These are phyloP conservation scores for Tineola bisselliella DNA, from an alignment of 2,888 invertebrate species.

Conservation along the genomic window DNA sequence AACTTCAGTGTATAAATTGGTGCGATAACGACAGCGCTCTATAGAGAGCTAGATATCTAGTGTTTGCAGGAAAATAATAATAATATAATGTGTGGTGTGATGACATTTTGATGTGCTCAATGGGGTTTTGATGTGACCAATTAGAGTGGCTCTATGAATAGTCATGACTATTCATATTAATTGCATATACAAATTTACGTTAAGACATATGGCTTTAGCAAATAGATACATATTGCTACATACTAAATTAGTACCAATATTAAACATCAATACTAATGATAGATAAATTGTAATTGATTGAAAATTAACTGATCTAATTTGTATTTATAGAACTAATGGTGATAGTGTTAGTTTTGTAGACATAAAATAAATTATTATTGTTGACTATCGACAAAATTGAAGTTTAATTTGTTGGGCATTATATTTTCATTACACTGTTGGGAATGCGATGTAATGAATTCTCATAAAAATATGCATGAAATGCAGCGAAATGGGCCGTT, in stretches of 20 bases:
- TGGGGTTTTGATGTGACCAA: not conserved
- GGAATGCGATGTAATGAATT: not conserved
- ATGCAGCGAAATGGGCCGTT: slow-evolving; percentile 9
- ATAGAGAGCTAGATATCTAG: too few relatives aligned
- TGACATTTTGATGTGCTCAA: not conserved
- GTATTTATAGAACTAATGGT: too few relatives aligned
- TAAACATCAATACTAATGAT: not conserved
- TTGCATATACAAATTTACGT: not conserved
- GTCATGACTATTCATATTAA: slow-evolving; percentile 9
- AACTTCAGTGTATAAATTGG: too few relatives aligned
- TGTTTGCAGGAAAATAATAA: not conserved
- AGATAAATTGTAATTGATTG: not conserved
- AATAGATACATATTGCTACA: not conserved
- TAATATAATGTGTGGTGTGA: not conserved
- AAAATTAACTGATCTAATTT: too few relatives aligned
- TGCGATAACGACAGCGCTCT: too few relatives aligned
- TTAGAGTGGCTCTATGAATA: not conserved
- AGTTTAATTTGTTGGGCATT: slow-evolving; percentile 4
- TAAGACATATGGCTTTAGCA: not conserved
- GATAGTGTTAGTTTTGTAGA: not conserved
- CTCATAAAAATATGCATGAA: slow-evolving; percentile 6
- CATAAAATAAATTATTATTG: not conserved
- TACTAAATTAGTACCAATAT: not conserved
- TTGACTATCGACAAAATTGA: not conserved
- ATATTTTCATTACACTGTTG: slow-evolving; percentile 6